Conservation (phyloP, 1,140 invertebrate genomes). For the Calliopsis andreniformis region DNA sequence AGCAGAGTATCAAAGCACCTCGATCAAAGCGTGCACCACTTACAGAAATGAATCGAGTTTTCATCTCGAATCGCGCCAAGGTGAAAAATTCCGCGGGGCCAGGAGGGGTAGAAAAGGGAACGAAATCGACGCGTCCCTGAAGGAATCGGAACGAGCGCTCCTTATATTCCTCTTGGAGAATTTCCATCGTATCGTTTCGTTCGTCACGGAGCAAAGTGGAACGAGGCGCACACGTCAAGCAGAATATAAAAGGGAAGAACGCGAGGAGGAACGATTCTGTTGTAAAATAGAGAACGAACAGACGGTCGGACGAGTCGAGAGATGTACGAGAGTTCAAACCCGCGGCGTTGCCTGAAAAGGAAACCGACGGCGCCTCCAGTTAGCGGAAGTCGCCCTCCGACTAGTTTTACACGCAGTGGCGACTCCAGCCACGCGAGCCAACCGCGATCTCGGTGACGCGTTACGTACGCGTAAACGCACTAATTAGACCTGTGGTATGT, state of each 20-base stretch:
- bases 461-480: constrained; percentile 1
- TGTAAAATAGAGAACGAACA: constrained; percentile 45
- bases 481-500: constrained; percentile 28
- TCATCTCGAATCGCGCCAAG: too few relatives aligned
- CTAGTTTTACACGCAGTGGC: constrained; percentile 29
- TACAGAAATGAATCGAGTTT: too few relatives aligned
- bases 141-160: constrained; percentile 36
- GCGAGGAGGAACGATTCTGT: constrained; percentile 15
- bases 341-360: constrained; percentile 41
- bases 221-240: constrained; percentile 24
- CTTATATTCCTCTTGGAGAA: constrained; percentile 35
- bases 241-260: constrained; percentile 28
- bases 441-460: neutral
- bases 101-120: constrained; percentile 22
- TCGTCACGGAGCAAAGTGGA: constrained; percentile 44
- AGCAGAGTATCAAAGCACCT: too few relatives aligned
- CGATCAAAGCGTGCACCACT: too few relatives aligned
- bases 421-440: neutral
- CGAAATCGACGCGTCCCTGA: constrained; percentile 38
- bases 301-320: constrained; percentile 11
- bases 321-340: constrained; percentile 31
- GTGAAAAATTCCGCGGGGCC: constrained; percentile 22
- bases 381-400: constrained; percentile 36
- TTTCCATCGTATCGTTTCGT: constrained; percentile 39
- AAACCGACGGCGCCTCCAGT: constrained; percentile 36